Evolutionary conservation across 2,113 vertebrate species (phyloP).

Genomic region (Hypocryptadius cinnamomeus): DNA sequence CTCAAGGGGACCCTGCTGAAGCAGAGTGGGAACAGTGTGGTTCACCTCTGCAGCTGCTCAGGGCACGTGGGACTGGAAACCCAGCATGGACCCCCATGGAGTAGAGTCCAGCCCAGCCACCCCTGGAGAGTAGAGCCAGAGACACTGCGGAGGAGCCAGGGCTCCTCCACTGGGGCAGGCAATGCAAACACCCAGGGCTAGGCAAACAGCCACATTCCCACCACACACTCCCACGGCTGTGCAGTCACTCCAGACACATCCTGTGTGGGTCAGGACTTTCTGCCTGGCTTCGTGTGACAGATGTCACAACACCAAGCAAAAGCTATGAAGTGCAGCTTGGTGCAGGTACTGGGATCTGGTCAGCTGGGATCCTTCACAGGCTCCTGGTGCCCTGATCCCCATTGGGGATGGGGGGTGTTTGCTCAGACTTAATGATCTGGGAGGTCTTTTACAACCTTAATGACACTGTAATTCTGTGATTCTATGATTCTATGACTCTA

Average conservation of each 20-base stretch:
- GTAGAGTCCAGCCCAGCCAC: background rate
- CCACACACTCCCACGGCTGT: rapidly evolving
- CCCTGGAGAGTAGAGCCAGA: background rate
- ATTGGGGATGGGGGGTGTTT: background rate
- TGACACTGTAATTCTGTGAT: background rate
- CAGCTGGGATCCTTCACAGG: background rate
- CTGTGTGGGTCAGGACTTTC: background rate
- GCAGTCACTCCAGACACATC: background rate
- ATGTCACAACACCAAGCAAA: background rate
- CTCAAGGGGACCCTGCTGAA: background rate
- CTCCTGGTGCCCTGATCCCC: background rate
- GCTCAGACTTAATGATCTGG: background rate
- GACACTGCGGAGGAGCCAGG: background rate
- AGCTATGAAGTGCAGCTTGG: background rate
- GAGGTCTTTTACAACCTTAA: background rate
- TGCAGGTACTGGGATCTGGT: background rate
- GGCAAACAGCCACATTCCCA: background rate
- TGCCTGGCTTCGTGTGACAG: background rate
- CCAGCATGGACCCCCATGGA: background rate
- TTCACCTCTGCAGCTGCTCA: background rate
- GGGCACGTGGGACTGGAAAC: background rate
- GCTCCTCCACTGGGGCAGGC: background rate
- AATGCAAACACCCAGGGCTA: background rate
- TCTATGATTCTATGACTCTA: background rate
- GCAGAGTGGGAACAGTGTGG: background rate